These are phyloP conservation scores for Todus mexicanus DNA, from an alignment of 2,797 vertebrate genomes.

Conservation along the genomic window DNA sequence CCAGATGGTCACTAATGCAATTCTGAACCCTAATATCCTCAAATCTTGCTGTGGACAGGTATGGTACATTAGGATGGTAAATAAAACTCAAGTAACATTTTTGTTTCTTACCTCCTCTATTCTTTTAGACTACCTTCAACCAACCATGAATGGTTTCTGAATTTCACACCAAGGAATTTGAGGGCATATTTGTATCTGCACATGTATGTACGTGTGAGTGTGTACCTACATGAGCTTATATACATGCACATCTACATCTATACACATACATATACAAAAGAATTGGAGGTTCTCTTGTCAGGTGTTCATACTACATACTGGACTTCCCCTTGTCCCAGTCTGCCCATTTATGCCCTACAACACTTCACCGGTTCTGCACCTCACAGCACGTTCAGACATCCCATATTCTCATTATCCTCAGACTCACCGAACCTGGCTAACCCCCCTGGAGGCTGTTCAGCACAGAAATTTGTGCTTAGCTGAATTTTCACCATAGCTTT, in stretches of 20 bases:
- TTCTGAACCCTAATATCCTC: background rate
- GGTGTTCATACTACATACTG: rapidly evolving
- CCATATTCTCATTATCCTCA: conserved; percentile 4
- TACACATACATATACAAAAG: background rate
- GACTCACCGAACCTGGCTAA: background rate
- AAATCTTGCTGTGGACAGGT: background rate
- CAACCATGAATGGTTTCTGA: background rate
- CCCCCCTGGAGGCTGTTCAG: conserved; percentile 29
- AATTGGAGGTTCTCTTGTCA: background rate
- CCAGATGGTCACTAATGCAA: background rate
- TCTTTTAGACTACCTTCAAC: background rate
- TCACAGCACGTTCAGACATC: background rate
- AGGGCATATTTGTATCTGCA: background rate
- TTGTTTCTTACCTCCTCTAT: background rate
- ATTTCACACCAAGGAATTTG: background rate
- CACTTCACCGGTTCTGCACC: background rate
- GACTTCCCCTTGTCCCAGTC: background rate
- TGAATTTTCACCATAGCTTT: conserved; percentile 59
- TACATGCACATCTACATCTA: rapidly evolving
- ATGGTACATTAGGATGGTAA: background rate
- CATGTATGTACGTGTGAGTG: background rate
- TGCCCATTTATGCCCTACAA: background rate
- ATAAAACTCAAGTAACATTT: background rate
- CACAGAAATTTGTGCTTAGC: conserved; percentile 60
- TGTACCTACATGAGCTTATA: background rate